Base-by-base conservation (phyloP, 2,888 invertebrate species). In the Linnaemya tessellans region DNA sequence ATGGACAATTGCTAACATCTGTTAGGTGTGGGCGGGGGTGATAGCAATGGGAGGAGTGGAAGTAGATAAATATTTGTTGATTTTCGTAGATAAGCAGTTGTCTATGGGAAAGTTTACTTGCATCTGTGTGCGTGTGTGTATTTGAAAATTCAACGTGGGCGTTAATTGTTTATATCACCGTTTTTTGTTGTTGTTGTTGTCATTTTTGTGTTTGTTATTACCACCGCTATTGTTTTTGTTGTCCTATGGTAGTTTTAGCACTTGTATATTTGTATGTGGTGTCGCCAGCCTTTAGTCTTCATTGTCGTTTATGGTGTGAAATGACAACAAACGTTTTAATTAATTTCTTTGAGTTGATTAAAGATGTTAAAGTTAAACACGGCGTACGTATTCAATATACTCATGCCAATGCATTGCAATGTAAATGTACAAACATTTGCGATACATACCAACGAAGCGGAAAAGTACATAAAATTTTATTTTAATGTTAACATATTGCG, bases 311-410 rank as follows among this genome's bases (percentile, higher is more conserved):
- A 86, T 87, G 87, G 88, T 88, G 88, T 80, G 87, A 87, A 87
- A 87, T 84, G 87, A 86, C 87, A 88, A 88, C 88, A 87, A 88
- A 84, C 87, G 83, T 87, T 87, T 88, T 88, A 87, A 88, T 87
- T 88, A 87, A 86, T 87, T 86, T 87, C 87, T 84, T 87, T 86
- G 86, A 83, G 84, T 87, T 87, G 84, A 86, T 87, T 87, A 84
- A 87, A 87, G 87, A 79, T 87, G 84, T 81, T 74, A 80, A 84
- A 87, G 82, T 84, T 86, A 84, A 86, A 77, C 80, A 86, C 74
- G 64, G 18, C 68, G 56, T 62, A 64, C 41, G 68, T 41, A 58
- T 65, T 70, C 80, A 80, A 80, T 78, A 68, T 64, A 30, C 30
- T 30, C 30, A 30, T 5, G 5, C 30, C 5, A 30, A 3, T 54